phyloP scores from a whole-genome alignment of 2,113 vertebrate species.

The Tachycineta bicolor region DNA sequence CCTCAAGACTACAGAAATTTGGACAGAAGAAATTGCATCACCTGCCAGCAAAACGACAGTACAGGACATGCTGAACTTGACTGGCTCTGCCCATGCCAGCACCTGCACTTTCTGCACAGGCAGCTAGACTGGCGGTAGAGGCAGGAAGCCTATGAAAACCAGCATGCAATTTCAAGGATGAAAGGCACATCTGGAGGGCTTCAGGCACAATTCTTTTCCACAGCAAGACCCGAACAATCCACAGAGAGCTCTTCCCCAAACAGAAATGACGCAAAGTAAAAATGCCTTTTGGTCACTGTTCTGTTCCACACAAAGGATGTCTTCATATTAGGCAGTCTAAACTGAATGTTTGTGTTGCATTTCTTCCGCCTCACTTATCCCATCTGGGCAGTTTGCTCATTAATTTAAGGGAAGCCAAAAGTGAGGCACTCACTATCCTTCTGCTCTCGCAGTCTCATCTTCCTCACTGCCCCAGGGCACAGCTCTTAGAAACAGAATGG shows the following conservation, averaged over 20 bases:
- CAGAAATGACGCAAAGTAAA: not conserved
- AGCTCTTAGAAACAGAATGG: not conserved
- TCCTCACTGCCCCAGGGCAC: not conserved
- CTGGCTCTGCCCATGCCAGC: not conserved
- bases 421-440: not conserved
- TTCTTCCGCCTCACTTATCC: conserved; percentile 4
- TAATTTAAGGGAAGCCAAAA: conserved; percentile 10
- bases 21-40: not conserved
- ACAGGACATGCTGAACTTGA: accelerated
- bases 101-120: not conserved
- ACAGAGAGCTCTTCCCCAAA: not conserved
- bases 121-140: not conserved
- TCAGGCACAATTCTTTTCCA: not conserved
- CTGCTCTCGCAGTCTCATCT: not conserved
- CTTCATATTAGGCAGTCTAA: not conserved
- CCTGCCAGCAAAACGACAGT: accelerated
- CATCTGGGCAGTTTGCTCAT: not conserved
- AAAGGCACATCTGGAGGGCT: not conserved
- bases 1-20: not conserved
- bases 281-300: not conserved
- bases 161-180: not conserved
- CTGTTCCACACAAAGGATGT: not conserved
- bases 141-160: not conserved
- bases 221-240: not conserved
- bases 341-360: not conserved